Base-by-base conservation (phyloP, 2,888 invertebrate genomes). In the Belgica antarctica region DNA sequence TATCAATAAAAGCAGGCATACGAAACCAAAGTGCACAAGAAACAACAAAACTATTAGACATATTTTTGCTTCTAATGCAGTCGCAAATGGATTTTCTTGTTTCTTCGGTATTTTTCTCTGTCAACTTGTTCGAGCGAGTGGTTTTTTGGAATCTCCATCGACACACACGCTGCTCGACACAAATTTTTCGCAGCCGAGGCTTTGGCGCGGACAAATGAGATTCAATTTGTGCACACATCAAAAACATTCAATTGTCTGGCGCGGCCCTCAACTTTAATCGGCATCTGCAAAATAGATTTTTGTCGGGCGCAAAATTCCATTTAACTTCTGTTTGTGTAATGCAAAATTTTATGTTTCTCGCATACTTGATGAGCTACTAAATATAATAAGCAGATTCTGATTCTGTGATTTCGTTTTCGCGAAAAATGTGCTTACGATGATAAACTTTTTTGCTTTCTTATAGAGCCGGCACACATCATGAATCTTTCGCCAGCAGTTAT, bases 221-320 rank as follows among this genome's bases (percentile, higher is more conserved):
- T n/a, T 10, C 41, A 15, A 41, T 41, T 41, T 41, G 41, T 41
- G 10, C 15, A 17, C 7, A 15, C 12, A 52, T 19, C 52, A 52
- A 22, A 52, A 22, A 52, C 24, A 22, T 3, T 19, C 24, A 22
- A 52, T 52, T 52, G 19, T 52, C 22, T 15, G 24, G 7, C 34
- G 10, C 7, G 10, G 10, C 34, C 7, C 10, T 34, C 34, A 10
- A 3, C 24, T 22, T 19, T 15, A 52, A 22, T 52, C 52, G 24
- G 46, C 63, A 63, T 63, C 63, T 63, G 63, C 63, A 63, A 63
- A 63, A 36, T 41, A 63, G 63, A 63, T 63, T 41, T 62, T 52
- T 24, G 24, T 52, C 22, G 10, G 10, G 24, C 24, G 10, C 52
- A n/a, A n/a, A n/a, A n/a, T n/a, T n/a, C n/a, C n/a, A n/a, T n/a